Percentiles rank a stretch among this genome's conserved stretches.
phyloP scores from a whole-genome alignment of 1,140 invertebrate species.

The Drosophila bocqueti region DNA sequence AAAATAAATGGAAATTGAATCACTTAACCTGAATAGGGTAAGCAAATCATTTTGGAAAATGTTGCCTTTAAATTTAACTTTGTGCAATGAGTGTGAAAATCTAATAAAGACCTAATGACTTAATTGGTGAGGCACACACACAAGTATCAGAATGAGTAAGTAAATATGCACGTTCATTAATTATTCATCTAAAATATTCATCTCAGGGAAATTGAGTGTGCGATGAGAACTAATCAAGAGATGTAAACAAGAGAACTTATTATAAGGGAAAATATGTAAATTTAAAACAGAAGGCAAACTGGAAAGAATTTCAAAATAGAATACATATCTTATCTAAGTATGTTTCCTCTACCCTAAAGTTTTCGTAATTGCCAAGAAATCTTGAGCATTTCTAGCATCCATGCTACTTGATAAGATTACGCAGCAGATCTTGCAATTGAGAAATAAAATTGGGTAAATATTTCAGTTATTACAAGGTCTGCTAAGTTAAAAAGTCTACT shows the following conservation, averaged over 20 bases:
- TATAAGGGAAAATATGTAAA: constrained; percentile 6
- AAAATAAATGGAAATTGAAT: not conserved
- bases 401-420: constrained; percentile 52
- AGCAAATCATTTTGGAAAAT: constrained; percentile 1
- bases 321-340: constrained; percentile 15
- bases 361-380: constrained; percentile 23
- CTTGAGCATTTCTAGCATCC: constrained; percentile 17
- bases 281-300: not conserved
- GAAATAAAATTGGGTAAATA: constrained; percentile 2
- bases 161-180: constrained; percentile 11
- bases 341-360: not conserved
- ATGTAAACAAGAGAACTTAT: constrained; percentile 25
- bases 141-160: not conserved
- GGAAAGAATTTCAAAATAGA: constrained; percentile 24
- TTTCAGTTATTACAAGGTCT: not conserved
- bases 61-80: not conserved
- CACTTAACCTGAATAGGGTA: not conserved
- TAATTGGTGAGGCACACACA: constrained; percentile 19
- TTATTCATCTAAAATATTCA: constrained; percentile 45
- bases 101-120: constrained; percentile 47
- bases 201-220: constrained; percentile 18
- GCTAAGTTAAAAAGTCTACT: not conserved
- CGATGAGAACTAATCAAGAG: constrained; percentile 18
- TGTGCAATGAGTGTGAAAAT: constrained; percentile 36
- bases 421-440: constrained; percentile 13